These are phyloP conservation scores for Acrocephalus kingi DNA, from an alignment of 2,113 vertebrate species.

Conservation along the genomic window DNA sequence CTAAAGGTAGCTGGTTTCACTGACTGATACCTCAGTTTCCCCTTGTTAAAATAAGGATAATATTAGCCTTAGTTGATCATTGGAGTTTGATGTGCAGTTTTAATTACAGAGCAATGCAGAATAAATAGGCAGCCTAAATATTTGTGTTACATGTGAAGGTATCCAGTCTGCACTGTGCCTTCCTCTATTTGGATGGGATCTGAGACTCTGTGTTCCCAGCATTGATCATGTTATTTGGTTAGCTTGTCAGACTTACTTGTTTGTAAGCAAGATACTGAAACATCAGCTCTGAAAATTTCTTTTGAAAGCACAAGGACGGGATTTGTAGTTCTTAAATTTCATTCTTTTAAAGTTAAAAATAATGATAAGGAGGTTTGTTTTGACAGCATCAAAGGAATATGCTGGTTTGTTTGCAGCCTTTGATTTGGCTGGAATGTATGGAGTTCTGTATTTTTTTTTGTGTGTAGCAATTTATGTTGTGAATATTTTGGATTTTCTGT, in stretches of 20 bases:
- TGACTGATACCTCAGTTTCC: not conserved
- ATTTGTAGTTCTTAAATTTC: slow-evolving; percentile 58
- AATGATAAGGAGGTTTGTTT: slow-evolving; percentile 56
- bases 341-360: slow-evolving; percentile 65
- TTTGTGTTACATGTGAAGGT: not conserved
- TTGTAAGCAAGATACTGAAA: slow-evolving; percentile 38
- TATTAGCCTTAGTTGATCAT: not conserved
- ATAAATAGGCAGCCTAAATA: not conserved
- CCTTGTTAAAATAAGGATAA: not conserved
- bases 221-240: not conserved
- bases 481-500: slow-evolving; percentile 33
- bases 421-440: slow-evolving; percentile 42
- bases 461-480: slow-evolving; percentile 31
- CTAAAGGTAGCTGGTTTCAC: not conserved
- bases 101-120: not conserved
- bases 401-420: slow-evolving; percentile 59
- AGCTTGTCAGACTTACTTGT: slow-evolving; percentile 32
- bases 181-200: not conserved
- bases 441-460: not conserved
- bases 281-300: slow-evolving; percentile 12
- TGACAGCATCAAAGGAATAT: slow-evolving; percentile 58
- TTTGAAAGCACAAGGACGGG: slow-evolving; percentile 54
- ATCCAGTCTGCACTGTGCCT: not conserved
- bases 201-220: not conserved
- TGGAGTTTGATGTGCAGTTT: not conserved